Evolutionary conservation across 2,797 vertebrate species (phyloP), one percentile per base, ranked within the genome.

Genomic region (Balearica regulorum): DNA sequence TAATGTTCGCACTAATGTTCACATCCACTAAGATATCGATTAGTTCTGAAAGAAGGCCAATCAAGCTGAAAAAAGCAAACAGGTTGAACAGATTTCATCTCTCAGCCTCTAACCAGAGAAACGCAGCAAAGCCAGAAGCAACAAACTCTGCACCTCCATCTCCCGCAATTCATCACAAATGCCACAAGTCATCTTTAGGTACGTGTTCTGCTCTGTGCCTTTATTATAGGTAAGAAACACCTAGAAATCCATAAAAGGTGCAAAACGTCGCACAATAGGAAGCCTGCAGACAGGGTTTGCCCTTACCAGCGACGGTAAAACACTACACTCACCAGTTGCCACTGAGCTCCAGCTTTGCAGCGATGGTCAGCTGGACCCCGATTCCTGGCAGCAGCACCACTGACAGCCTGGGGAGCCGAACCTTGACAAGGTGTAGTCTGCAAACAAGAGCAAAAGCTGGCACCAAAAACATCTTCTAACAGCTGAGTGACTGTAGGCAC

Each of bases 381-480:
- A 93, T 68, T 11, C 80, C 87, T 1, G 83, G 37, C 61, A 88
- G 66, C 68, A 96, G 80, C 17, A 16, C 16, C 62, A 95, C 48
- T 0, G 77, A 77, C 57, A 92, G 39, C 55, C 2, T 54, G 78
- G 90, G 83, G 29, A 81, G 9, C 16, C 3, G 14, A 12, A 44
- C 54, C 44, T 51, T 49, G 41, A 58, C 68, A 16, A 97, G 83
- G 51, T 69, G 91, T 13, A 97, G 90, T 16, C 97, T 97, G 95
- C 66, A 33, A 93, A 85, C 24, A 55, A 69, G 48, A 84, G 76
- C 44, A 48, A 13, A 49, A 69, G 66, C 33, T 51, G 77, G 55
- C 62, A 69, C 53, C 22, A 12, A 53, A 68, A 83, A 77, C 80
- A 35, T 16, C 80, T 26, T 7, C 72, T 19, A 15, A 13, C 1